A percentile compares a stretch with the other conserved stretches of the same genome.
Evolutionary conservation across 2,113 vertebrate genomes (phyloP).

Genomic region (Carettochelys insculpta): DNA sequence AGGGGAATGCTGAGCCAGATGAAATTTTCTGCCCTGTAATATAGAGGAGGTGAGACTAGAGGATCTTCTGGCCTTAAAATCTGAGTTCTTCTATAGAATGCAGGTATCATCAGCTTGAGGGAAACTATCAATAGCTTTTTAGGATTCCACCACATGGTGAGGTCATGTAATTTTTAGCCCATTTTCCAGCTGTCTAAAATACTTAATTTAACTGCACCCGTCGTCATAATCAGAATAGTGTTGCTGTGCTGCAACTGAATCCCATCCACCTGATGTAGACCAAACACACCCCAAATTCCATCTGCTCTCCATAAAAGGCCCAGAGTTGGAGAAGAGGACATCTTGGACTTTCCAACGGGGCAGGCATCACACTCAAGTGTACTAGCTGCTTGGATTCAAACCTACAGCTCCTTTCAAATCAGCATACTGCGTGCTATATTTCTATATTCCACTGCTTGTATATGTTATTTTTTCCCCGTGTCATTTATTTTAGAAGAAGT

Average conservation of each 20-base stretch:
- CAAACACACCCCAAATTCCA: not conserved
- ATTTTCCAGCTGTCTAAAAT: not conserved
- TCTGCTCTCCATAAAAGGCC: not conserved
- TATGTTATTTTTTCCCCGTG: not conserved
- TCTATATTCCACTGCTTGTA: not conserved
- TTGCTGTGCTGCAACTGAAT: not conserved
- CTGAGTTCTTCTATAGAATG: not conserved
- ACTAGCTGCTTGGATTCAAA: not conserved
- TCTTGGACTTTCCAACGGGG: not conserved
- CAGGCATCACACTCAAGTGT: not conserved
- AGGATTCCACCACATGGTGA: not conserved
- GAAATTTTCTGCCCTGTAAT: not conserved
- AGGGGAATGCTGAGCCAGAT: not conserved
- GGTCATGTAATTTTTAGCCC: not conserved
- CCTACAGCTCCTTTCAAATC: not conserved
- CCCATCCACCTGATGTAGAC: not conserved
- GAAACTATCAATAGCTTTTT: not conserved
- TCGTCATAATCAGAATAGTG: not conserved
- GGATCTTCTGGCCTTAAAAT: not conserved
- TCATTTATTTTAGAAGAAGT: slow-evolving; percentile 80
- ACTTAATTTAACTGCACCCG: not conserved
- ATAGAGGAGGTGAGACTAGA: not conserved
- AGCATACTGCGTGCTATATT: not conserved
- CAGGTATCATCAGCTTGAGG: not conserved
- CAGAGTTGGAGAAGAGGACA: not conserved